These are phyloP conservation scores for Neelides sp. DNA, from an alignment of 1,140 invertebrate species.

Conservation along the genomic window DNA sequence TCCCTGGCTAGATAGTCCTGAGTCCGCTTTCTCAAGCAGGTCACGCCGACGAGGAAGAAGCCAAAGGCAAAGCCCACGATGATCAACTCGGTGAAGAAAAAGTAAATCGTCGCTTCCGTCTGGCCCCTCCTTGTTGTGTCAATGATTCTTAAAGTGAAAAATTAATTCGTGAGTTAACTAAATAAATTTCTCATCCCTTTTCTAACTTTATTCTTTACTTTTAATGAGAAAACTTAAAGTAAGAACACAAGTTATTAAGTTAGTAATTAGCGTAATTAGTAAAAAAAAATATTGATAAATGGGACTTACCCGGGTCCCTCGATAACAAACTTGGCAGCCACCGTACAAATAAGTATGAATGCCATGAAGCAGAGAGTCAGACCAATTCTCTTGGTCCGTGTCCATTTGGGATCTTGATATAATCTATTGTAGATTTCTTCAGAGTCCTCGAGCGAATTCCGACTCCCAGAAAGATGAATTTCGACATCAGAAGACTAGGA, in stretches of 20 bases:
- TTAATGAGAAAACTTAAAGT: too few species aligned
- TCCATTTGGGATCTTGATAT: conserved; percentile 20
- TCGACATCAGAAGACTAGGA: too few species aligned
- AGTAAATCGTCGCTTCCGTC: conserved; percentile 13
- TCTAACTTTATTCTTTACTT: too few species aligned
- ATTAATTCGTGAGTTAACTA: too few species aligned
- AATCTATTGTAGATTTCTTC: too few species aligned
- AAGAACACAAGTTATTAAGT: too few species aligned
- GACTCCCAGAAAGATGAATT: too few species aligned
- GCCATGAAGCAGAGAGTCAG: conserved; percentile 26
- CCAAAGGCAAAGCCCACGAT: conserved; percentile 24
- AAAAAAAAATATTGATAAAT: too few species aligned
- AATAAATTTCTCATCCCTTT: too few species aligned
- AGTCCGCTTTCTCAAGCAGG: conserved; percentile 23
- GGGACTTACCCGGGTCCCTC: neutral
- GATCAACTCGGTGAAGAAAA: conserved; percentile 24
- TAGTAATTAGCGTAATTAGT: too few species aligned
- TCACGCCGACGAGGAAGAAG: conserved; percentile 23
- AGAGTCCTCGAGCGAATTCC: too few species aligned
- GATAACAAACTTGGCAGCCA: conserved; percentile 19
- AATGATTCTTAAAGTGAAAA: too few species aligned
- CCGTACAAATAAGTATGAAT: conserved; percentile 22
- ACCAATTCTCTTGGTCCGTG: conserved; percentile 20
- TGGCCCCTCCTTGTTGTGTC: conserved; percentile 11
- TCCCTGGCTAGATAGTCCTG: conserved; percentile 24